These are phyloP conservation scores for Lithophane leautieri DNA, from an alignment of 2,888 invertebrate species.

Conservation along the genomic window DNA sequence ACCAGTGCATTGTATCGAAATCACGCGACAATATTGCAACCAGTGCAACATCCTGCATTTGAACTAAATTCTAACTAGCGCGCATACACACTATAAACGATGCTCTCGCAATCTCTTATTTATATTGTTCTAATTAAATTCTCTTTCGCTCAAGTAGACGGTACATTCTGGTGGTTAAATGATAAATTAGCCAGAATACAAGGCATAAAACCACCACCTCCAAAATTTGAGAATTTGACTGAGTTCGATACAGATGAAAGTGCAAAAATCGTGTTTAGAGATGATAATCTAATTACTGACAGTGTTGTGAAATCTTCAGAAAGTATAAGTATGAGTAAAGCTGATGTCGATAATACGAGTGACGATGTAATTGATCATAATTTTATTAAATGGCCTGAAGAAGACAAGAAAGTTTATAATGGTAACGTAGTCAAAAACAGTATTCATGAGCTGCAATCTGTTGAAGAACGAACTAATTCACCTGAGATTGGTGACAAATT, in stretches of 20 bases:
- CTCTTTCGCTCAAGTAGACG: conserved; percentile 78
- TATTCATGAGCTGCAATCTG: conserved; percentile 21
- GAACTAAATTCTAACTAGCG: conserved; percentile 69
- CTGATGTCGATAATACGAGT: conserved; percentile 3
- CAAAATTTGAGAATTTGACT: conserved; percentile 78
- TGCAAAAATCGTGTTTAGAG: conserved; percentile 80
- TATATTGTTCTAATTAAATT: conserved; percentile 70
- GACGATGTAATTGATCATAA: conserved; percentile 14
- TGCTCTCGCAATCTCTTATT: conserved; percentile 71
- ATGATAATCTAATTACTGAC: conserved; percentile 65
- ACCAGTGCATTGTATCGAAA: conserved; percentile 75
- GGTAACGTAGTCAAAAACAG: conserved; percentile 9
- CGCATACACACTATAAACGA: conserved; percentile 66
- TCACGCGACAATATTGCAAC: conserved; percentile 77
- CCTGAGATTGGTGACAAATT: conserved; percentile 68
- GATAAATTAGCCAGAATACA: conserved; percentile 76
- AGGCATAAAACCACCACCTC: conserved; percentile 71
- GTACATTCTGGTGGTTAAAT: conserved; percentile 87
- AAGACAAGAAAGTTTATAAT: conserved; percentile 26
- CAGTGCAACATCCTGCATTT: conserved; percentile 83
- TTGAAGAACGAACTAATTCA: conserved; percentile 40
- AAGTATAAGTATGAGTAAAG: conserved; percentile 29
- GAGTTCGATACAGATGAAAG: conserved; percentile 83
- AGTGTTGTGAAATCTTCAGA: conserved; percentile 33
- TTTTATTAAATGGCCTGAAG: conserved; percentile 54